These are phyloP conservation scores for Myotis findleyi DNA, from an alignment of 2,797 vertebrate species.

Conservation along the genomic window DNA sequence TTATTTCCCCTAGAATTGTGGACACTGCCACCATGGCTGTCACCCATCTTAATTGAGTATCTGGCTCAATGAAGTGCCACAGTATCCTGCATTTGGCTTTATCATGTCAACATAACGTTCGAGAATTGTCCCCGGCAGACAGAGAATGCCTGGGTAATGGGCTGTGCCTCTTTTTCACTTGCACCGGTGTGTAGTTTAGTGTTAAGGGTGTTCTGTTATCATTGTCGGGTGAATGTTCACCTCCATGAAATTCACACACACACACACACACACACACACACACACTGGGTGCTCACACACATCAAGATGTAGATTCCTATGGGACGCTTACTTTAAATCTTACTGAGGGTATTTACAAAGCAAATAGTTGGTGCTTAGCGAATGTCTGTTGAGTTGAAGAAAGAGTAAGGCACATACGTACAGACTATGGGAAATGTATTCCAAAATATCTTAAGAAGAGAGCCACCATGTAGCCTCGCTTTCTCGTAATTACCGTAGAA, in stretches of 20 bases:
- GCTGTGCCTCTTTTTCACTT: neutral
- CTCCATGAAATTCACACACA: neutral
- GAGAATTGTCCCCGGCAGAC: neutral
- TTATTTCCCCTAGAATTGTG: too few species aligned
- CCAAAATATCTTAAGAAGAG: neutral
- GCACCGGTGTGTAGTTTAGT: neutral
- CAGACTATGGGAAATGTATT: neutral
- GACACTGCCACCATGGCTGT: neutral
- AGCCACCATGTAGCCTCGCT: neutral
- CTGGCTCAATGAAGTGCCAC: neutral
- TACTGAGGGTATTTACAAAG: neutral
- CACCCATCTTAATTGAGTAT: neutral
- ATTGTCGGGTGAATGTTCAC: neutral
- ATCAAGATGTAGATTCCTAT: neutral
- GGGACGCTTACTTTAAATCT: constrained; percentile 4
- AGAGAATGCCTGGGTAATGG: neutral
- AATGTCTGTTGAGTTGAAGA: constrained; percentile 12
- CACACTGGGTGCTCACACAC: neutral
- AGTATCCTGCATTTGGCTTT: neutral
- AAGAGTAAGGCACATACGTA: neutral
- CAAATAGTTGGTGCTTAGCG: neutral
- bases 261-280: neutral
- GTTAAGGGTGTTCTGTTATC: neutral
- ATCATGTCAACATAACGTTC: neutral
- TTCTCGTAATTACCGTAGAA: neutral